phyloP scores from a whole-genome alignment of 2,888 invertebrate species.

The Teinopalpus imperialis region DNA sequence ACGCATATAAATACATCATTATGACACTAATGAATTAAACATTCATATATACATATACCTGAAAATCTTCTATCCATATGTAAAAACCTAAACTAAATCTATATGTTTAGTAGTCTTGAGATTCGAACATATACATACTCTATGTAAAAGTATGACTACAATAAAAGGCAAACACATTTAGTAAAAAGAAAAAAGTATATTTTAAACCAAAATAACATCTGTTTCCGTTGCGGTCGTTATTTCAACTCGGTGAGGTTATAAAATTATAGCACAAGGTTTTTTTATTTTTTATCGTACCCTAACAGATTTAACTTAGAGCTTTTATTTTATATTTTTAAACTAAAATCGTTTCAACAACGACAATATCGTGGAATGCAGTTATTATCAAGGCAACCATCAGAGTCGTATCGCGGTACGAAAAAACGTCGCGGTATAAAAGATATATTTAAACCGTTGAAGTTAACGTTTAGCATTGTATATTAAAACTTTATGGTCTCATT shows the following conservation, averaged over 20 bases:
- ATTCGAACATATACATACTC: too few relatives aligned
- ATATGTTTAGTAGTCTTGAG: too few relatives aligned
- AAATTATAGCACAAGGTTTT: slow-evolving; percentile 22
- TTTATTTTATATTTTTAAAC: slow-evolving; percentile 30
- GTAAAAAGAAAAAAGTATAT: neutral
- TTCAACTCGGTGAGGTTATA: slow-evolving; percentile 1
- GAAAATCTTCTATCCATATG: too few relatives aligned
- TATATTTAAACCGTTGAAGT: slow-evolving; percentile 20
- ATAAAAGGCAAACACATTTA: too few relatives aligned
- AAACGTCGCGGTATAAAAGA: slow-evolving; percentile 16
- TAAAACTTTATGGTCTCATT: slow-evolving; percentile 19
- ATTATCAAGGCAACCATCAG: slow-evolving; percentile 28
- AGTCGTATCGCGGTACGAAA: slow-evolving; percentile 13
- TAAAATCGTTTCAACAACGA: slow-evolving; percentile 30
- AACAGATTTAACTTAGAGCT: slow-evolving; percentile 13
- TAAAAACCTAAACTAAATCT: too few relatives aligned
- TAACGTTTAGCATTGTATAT: slow-evolving; percentile 17
- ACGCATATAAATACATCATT: too few relatives aligned
- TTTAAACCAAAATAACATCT: neutral
- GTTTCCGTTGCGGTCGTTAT: neutral
- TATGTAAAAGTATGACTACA: too few relatives aligned
- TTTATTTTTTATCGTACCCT: slow-evolving; percentile 33
- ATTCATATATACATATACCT: too few relatives aligned
- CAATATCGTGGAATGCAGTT: slow-evolving; percentile 33
- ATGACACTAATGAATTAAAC: too few relatives aligned